Conservation (phyloP, 2,113 vertebrate species). For the Hepsetus odoe region DNA sequence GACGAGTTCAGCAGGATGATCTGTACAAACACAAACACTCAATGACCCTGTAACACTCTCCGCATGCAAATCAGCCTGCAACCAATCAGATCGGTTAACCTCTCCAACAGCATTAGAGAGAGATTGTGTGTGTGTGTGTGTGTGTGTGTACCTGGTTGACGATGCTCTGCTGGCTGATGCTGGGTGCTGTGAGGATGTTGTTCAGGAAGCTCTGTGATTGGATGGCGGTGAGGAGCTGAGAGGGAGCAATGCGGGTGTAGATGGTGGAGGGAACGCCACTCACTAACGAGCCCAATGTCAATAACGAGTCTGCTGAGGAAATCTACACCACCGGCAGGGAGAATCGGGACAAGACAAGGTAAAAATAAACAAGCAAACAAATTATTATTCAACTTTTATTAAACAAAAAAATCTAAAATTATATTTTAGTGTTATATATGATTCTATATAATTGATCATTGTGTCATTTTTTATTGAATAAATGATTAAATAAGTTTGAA, state of each 20-base stretch:
- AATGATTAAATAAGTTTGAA: no score
- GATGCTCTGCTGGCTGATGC: constrained; percentile 56
- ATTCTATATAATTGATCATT: no score
- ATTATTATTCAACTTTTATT: no score
- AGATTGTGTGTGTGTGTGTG: constrained; percentile 1
- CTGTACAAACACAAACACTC: constrained; percentile 53
- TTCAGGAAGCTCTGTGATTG: constrained; percentile 48
- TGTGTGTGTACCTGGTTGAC: constrained; percentile 64
- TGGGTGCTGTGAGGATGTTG: constrained; percentile 53
- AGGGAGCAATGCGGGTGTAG: constrained; percentile 32
- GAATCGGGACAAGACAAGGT: neutral
- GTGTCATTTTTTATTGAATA: no score
- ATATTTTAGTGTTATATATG: no score
- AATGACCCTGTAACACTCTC: no score
- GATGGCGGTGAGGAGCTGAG: constrained; percentile 47
- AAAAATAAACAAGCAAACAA: no score
- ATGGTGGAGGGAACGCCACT: constrained; percentile 57
- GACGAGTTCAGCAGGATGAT: constrained; percentile 58
- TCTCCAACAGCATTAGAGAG: neutral
- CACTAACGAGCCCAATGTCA: constrained; percentile 67
- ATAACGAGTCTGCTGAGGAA: neutral
- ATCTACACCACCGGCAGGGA: constrained; percentile 54
- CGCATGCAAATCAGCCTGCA: no score
- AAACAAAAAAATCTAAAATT: no score
- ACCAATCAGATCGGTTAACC: no score